Evolutionary conservation across 2,888 invertebrate species (phyloP), one percentile per base, ranked within the genome.

Genomic region (Aelia acuminata): DNA sequence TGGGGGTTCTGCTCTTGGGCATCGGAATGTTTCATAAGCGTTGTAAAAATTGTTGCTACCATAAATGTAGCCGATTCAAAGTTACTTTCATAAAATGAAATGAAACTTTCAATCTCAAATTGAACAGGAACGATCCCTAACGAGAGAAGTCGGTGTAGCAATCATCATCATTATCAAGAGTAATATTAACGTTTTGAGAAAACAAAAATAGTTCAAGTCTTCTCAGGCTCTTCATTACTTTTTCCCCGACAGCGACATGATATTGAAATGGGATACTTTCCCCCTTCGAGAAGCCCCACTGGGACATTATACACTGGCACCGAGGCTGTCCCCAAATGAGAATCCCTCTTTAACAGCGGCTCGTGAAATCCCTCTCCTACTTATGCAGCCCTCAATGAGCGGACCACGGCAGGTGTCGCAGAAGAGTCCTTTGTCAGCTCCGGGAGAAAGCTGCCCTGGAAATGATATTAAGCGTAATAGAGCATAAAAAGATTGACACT

Each of bases 401-500:
- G 31, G 63, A 20, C 26, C 63, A 7, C 63, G 31, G 31, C 31
- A 70, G 63, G 63, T 70, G 63, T 70, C 63, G 20, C 18, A 18
- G 63, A 70, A 35, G 18, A 70, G 31, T 70, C 8, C 63, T 70
- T 31, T 70, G 63, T 31, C 63, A 70, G 5, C 31, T 31, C 63
- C 1, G 63, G 63, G 63, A 70, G 63, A 70, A 35, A 70, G 63
- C 63, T 70, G 63, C 35, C 18, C 35, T 70, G 63, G 63, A 35
- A 70, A 18, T 18, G 18, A 70, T 70, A 70, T 70, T 70, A 70
- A 70, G 35, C 63, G 31, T 70, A 70, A 70, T 70, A 70, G 63
- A 70, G 63, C 63, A 26, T 57, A n/a, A 53, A 53, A 49, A 18
- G n/a, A n/a, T 10, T 53, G 53, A 13, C 26, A 57, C 57, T 26